Conservation (phyloP, 2,113 vertebrate genomes). For the Suncus etruscus region DNA sequence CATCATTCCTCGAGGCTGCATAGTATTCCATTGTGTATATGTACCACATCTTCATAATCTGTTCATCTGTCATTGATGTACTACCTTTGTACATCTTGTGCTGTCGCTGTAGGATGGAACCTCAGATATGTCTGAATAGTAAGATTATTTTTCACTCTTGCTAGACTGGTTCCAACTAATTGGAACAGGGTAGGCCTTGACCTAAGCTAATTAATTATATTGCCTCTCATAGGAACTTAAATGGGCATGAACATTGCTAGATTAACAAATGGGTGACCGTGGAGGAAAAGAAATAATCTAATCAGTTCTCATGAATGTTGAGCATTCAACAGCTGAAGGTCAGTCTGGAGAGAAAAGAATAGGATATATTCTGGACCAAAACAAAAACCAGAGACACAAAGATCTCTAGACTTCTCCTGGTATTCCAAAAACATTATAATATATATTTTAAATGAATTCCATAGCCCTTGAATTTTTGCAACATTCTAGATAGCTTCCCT, state of each 20-base stretch:
- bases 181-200: not conserved
- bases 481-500: not conserved
- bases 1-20: not conserved
- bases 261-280: not conserved
- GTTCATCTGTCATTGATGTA: not conserved
- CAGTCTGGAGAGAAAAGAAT: not conserved
- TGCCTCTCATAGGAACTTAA: not conserved
- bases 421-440: not conserved
- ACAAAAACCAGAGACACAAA: constrained; percentile 32
- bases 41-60: not conserved
- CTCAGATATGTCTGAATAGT: not conserved
- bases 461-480: not conserved
- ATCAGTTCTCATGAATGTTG: not conserved
- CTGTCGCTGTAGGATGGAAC: not conserved
- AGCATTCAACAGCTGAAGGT: not conserved
- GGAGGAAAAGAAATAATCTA: not conserved
- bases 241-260: not conserved
- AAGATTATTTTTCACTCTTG: not conserved
- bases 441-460: not conserved
- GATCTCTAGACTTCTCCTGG: not conserved
- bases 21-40: not conserved
- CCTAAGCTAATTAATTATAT: not conserved
- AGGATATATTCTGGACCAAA: not conserved
- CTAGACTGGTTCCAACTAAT: not conserved
- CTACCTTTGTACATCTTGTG: not conserved